Conservation (phyloP, 2,888 invertebrate genomes). For the Bhutanitis thaidina region DNA sequence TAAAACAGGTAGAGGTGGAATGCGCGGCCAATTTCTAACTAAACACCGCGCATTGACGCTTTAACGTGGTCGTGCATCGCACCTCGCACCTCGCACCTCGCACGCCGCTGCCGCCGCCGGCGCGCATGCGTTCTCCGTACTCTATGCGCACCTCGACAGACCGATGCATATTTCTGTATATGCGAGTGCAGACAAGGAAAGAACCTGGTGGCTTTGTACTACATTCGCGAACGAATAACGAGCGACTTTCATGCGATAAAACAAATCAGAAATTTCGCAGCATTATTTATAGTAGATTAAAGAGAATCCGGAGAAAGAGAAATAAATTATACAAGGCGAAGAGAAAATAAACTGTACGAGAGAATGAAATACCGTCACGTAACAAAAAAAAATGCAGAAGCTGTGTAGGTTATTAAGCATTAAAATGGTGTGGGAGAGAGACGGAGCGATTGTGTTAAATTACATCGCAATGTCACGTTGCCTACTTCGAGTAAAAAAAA, state of each 20-base stretch:
- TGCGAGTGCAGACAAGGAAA: too few relatives aligned
- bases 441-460: not conserved
- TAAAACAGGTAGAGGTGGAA: constrained; percentile 41
- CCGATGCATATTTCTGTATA: too few relatives aligned
- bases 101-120: too few relatives aligned
- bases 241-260: too few relatives aligned
- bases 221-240: too few relatives aligned
- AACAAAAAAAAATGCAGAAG: not conserved
- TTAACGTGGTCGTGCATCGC: not conserved
- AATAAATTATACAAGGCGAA: too few relatives aligned
- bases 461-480: constrained; percentile 20
- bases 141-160: not conserved
- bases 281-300: too few relatives aligned
- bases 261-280: too few relatives aligned
- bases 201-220: too few relatives aligned
- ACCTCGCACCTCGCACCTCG: not conserved
- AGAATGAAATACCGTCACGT: not conserved
- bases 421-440: not conserved
- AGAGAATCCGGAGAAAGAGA: too few relatives aligned
- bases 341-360: not conserved
- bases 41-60: constrained; percentile 30
- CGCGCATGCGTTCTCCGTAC: not conserved
- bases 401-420: not conserved
- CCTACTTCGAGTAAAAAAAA: constrained; percentile 15
- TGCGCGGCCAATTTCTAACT: constrained; percentile 45